Conservation (phyloP, 2,888 invertebrate genomes). For the Lasius fuliginosus region DNA sequence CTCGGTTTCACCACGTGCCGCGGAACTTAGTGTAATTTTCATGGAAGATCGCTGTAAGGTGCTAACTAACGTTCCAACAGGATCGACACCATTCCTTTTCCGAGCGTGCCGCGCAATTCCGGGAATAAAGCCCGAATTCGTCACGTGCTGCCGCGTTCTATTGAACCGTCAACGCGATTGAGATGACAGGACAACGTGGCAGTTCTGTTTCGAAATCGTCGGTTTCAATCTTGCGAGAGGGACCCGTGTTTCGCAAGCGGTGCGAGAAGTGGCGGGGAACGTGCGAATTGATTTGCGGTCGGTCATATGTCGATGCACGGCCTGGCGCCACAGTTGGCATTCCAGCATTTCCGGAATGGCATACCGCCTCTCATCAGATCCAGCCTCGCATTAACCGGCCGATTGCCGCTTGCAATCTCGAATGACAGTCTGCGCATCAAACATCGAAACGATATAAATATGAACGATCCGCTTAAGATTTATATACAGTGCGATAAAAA, state of each 20-base stretch:
- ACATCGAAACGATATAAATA: background rate
- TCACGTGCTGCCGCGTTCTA: slow-evolving; percentile 26
- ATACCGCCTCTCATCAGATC: slow-evolving; percentile 71
- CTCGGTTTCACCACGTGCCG: slow-evolving; percentile 15
- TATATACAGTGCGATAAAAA: background rate
- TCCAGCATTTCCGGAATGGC: slow-evolving; percentile 83
- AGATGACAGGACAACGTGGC: slow-evolving; percentile 55
- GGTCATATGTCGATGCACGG: slow-evolving; percentile 76
- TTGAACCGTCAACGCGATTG: slow-evolving; percentile 49
- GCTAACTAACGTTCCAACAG: slow-evolving; percentile 49
- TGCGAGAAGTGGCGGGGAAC: slow-evolving; percentile 61
- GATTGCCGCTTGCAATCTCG: slow-evolving; percentile 57
- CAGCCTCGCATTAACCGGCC: slow-evolving; percentile 76
- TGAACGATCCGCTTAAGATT: background rate
- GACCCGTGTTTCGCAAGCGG: slow-evolving; percentile 52
- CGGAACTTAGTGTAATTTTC: slow-evolving; percentile 45
- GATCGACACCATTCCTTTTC: slow-evolving; percentile 42
- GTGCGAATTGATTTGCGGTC: slow-evolving; percentile 83
- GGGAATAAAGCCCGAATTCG: slow-evolving; percentile 29
- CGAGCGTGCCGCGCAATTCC: slow-evolving; percentile 28
- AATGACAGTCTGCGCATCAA: slow-evolving; percentile 25
- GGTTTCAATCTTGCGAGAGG: slow-evolving; percentile 68
- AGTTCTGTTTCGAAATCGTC: slow-evolving; percentile 62
- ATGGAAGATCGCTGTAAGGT: slow-evolving; percentile 38
- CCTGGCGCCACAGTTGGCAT: slow-evolving; percentile 81